Evolutionary conservation across 1,140 invertebrate genomes (phyloP).

Genomic region (Orchestia grillus): DNA sequence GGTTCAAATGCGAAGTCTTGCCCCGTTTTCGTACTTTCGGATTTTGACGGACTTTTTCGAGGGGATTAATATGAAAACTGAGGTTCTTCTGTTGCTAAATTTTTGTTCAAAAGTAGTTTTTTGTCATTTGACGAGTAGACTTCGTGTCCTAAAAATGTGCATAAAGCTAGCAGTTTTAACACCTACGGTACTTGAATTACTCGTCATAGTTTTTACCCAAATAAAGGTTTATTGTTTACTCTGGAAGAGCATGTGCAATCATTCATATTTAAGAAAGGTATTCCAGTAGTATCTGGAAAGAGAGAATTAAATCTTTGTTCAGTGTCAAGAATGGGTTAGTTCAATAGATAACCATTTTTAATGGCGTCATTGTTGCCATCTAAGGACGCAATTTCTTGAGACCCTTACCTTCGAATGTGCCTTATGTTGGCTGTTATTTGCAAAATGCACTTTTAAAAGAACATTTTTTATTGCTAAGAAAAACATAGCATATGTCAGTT

Average conservation of each 20-base stretch:
- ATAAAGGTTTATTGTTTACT: not conserved
- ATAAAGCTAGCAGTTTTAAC: not conserved
- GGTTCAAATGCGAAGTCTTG: too few relatives aligned
- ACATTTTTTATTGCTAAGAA: not conserved
- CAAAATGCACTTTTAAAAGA: not conserved
- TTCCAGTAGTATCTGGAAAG: not conserved
- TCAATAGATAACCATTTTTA: too few relatives aligned
- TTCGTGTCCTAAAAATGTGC: not conserved
- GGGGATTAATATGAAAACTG: too few relatives aligned
- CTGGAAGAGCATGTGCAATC: not conserved
- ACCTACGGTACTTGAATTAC: not conserved
- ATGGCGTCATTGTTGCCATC: too few relatives aligned
- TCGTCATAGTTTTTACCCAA: not conserved
- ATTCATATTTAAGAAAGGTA: not conserved
- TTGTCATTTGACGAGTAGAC: too few relatives aligned
- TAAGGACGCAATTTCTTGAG: too few relatives aligned
- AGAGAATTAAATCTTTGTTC: not conserved
- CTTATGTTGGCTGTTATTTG: not conserved
- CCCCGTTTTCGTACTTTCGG: too few relatives aligned
- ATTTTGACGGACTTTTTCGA: too few relatives aligned
- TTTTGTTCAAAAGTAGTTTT: too few relatives aligned
- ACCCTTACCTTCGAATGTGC: not conserved
- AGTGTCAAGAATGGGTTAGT: too few relatives aligned
- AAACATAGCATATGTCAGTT: not conserved
- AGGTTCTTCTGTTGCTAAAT: too few relatives aligned